Evolutionary conservation across 2,888 invertebrate species (phyloP), one percentile per base, ranked within the genome.

Genomic region (Drosophila rubida): DNA sequence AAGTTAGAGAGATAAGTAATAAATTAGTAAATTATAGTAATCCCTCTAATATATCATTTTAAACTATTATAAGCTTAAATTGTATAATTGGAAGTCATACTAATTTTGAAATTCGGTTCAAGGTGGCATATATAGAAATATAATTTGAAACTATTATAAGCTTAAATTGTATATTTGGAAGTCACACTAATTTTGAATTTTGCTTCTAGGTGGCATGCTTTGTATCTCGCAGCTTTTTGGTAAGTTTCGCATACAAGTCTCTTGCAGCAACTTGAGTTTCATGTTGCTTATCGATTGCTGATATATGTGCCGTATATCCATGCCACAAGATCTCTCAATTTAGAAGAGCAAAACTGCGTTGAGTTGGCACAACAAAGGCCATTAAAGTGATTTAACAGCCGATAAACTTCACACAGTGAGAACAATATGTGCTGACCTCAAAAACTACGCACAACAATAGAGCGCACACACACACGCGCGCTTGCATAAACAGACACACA

Each of bases 341-440:
- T 22, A 39, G 13, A 37, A 19, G 13, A 41, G 11, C 27, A 39
- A 39, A 48, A 49, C 50, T 45, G 32, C 35, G 57, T 51, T 66
- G 48, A 55, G 41, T 45, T 48, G 42, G 50, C 50, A 50, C 46
- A 67, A 70, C 73, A 68, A 81, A 70, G 48, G 60, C 72, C 74
- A 75, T 86, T 88, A 80, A 83, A 85, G 76, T 87, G 84, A 87
- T 84, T 87, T 87, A 81, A 83, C 64, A 63, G 68, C 48, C 80
- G 80, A 84, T 84, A 84, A 85, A 82, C 82, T 78, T 72, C 69
- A 69, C 82, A 64, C 73, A 69, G 60, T 16, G 53, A 63, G 69
- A 78, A 80, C 70, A 85, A 67, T 76, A 75, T 63, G 46, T 57
- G 60, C 51, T 75, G 75, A 69, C 69, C 73, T 69, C 63, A 66